phyloP scores from a whole-genome alignment of 2,797 vertebrate species.

The Neostethus bicornis region DNA sequence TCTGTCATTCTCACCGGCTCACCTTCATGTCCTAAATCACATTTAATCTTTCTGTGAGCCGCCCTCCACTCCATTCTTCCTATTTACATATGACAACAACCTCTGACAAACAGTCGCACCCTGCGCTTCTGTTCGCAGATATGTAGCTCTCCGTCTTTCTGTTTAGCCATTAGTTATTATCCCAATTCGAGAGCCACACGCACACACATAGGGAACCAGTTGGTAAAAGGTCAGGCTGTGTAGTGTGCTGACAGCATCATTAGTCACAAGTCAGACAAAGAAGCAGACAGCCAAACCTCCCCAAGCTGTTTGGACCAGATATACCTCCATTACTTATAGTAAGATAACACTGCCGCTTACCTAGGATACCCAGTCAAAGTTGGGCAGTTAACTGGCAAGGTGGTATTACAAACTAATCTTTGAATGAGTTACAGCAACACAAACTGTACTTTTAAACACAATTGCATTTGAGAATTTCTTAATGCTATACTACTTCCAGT shows the following conservation, averaged over 20 bases:
- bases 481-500: not conserved
- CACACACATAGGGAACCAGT: conserved; percentile 56
- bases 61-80: conserved; percentile 3
- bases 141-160: conserved; percentile 29
- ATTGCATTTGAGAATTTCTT: not conserved
- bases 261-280: conserved; percentile 72
- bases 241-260: conserved; percentile 71
- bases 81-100: conserved; percentile 34
- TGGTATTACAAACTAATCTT: conserved; percentile 19
- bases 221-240: conserved; percentile 75
- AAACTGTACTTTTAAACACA: not conserved
- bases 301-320: conserved; percentile 67
- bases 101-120: conserved; percentile 43
- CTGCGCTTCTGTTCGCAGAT: conserved; percentile 28
- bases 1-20: conserved; percentile 16
- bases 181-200: conserved; percentile 52
- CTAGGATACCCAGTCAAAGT: conserved; percentile 32
- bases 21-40: conserved; percentile 6
- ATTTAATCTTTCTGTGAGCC: not conserved
- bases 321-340: conserved; percentile 52
- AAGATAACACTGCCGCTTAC: conserved; percentile 48
- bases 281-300: conserved; percentile 59
- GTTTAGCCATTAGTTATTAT: conserved; percentile 65
- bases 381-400: conserved; percentile 38
- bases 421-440: conserved; percentile 9